phyloP scores from a whole-genome alignment of 1,140 invertebrate genomes.

The fruit fly (Drosophila melanogaster) region Release_6_plus_ISO1_MT NT_033777.3:26507001-26507500 shows the following conservation, averaged over 20 bases:
- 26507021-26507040: conserved; percentile 33
- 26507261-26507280: conserved; percentile 38
- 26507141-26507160: not conserved
- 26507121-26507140: conserved; percentile 18
- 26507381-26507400: conserved; percentile 70
- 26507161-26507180: not conserved
- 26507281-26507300: conserved; percentile 33
- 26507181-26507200: conserved; percentile 3
- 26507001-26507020: conserved; percentile 15
- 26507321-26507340: conserved; percentile 78
- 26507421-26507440: conserved; percentile 23
- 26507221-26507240: conserved; percentile 28
- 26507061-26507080: conserved; percentile 77
- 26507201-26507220: conserved; percentile 10
- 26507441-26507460: conserved; percentile 1
- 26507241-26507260: conserved; percentile 35
- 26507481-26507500: conserved; percentile 29
- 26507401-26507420: conserved; percentile 72
- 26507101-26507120: conserved; percentile 80
- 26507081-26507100: conserved; percentile 75
- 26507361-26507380: conserved; percentile 49
- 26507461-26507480: conserved; percentile 16
- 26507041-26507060: conserved; percentile 44
- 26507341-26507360: conserved; percentile 68
- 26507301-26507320: conserved; percentile 7